A percentile compares a stretch with the other conserved stretches of the same genome.
phyloP scores from a whole-genome alignment of 2,888 invertebrate genomes.

The Gymnocheta viridis region DNA sequence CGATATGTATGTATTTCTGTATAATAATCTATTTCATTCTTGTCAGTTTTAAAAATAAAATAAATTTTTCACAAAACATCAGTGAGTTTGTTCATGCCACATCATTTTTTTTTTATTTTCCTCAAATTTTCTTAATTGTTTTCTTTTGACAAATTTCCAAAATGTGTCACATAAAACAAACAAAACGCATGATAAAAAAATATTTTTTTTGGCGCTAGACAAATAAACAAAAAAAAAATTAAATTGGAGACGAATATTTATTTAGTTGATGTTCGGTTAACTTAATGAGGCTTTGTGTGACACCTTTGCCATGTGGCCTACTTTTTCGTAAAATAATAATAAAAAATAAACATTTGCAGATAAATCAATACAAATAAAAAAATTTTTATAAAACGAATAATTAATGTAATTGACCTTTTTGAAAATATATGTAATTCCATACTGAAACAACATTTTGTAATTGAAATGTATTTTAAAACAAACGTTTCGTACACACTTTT shows the following conservation, averaged over 20 bases:
- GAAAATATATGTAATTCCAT: no score
- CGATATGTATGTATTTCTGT: no score
- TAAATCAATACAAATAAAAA: no score
- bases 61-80: constrained; percentile 3
- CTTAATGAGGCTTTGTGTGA: constrained; percentile 7
- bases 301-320: constrained; percentile 17
- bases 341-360: no score
- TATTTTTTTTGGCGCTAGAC: neutral
- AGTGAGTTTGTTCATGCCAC: neutral
- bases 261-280: constrained; percentile 3
- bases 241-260: constrained; percentile 6
- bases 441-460: no score
- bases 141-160: constrained; percentile 51
- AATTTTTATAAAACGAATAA: no score
- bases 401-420: neutral
- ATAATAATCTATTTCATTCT: neutral
- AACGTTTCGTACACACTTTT: no score
- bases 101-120: constrained; percentile 19
- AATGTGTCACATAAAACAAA: neutral
- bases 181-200: neutral
- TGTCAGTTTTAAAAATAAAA: neutral
- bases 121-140: neutral
- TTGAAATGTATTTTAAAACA: no score
- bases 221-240: neutral
- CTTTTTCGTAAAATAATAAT: neutral